phyloP scores from a whole-genome alignment of 2,113 vertebrate genomes.

The Taxidea taxus region DNA sequence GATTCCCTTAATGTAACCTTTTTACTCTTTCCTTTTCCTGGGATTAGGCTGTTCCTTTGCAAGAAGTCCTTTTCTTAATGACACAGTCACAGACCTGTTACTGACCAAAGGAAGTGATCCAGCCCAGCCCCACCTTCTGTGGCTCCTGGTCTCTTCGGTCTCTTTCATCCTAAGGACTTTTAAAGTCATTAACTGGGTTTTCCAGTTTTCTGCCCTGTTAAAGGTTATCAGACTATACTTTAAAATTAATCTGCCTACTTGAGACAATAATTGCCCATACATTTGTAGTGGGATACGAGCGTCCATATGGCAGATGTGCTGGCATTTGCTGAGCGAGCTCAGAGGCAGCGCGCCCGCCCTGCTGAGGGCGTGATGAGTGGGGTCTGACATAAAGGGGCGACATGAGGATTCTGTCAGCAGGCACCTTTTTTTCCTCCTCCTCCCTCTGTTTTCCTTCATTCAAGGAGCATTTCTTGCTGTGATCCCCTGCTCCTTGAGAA shows the following conservation, averaged over 20 bases:
- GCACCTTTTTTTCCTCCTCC: neutral
- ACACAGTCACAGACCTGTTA: conserved; percentile 50
- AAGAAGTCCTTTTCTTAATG: conserved; percentile 69
- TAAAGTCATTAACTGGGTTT: neutral
- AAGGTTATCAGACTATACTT: conserved; percentile 23
- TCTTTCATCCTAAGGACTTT: conserved; percentile 45
- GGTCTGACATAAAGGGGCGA: neutral
- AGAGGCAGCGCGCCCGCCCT: neutral
- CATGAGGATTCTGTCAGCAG: neutral
- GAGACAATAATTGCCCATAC: neutral
- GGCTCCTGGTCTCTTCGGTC: neutral
- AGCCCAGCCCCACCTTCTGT: conserved; percentile 44
- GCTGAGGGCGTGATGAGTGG: neutral
- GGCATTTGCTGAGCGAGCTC: neutral
- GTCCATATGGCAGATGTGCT: neutral
- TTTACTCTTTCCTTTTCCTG: conserved; percentile 73
- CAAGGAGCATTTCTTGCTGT: neutral
- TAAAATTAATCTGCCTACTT: conserved; percentile 33
- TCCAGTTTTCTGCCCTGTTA: conserved; percentile 27
- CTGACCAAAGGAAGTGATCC: conserved; percentile 65
- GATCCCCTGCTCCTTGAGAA: neutral
- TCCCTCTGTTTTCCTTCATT: neutral
- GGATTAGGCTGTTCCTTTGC: conserved; percentile 72
- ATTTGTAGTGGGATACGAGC: neutral
- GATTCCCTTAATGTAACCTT: conserved; percentile 72